Evolutionary conservation across 2,888 invertebrate genomes (phyloP), one percentile per base, ranked within the genome.

Genomic region (Yponomeuta malinellus): DNA sequence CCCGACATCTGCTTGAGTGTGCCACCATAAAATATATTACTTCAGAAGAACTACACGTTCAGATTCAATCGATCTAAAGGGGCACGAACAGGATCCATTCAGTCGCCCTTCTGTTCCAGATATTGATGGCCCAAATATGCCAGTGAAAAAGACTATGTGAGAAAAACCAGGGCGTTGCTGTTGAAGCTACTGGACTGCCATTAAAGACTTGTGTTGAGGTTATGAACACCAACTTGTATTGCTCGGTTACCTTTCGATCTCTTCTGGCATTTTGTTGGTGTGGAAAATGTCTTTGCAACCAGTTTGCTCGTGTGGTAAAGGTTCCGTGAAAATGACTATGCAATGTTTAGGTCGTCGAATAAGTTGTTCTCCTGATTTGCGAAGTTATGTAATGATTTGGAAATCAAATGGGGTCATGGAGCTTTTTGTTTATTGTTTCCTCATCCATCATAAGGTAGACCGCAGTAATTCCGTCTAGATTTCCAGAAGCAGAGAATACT

Each of bases 151-250:
- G 86, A 87, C 86, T 87, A 87, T 87, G 86, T 88, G 88, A 81
- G 87, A 88, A 88, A 83, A 77, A 76, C 78, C 84, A 86, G 86
- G 85, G 87, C 85, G 84, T 82, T 82, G 84, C 79, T 81, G 6
- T 59, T 31, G 10, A 69, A 48, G 37, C 59, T 68, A 68, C 68
- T 68, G 68, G 29, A 65, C 65, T 31, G 0, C 2, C 33, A 33
- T 65, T 29, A 59, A 59, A 59, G 52, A 5, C 52, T 15, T 59
- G 52, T 5, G 4, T 59, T 15, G 15, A 59, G 52, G 52, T 59
- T 59, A 59, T 59, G 52, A 12, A 59, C 52, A 59, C 52, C 2
- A 59, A 15, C 52, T 59, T 59, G 52, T 15, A 15, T 12, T 12
- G 52, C 52, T 59, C 5, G 52, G 15, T 59, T 59, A 59, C 52